Conservation (phyloP, 2,113 vertebrate species). For the Onychostoma macrolepis region DNA sequence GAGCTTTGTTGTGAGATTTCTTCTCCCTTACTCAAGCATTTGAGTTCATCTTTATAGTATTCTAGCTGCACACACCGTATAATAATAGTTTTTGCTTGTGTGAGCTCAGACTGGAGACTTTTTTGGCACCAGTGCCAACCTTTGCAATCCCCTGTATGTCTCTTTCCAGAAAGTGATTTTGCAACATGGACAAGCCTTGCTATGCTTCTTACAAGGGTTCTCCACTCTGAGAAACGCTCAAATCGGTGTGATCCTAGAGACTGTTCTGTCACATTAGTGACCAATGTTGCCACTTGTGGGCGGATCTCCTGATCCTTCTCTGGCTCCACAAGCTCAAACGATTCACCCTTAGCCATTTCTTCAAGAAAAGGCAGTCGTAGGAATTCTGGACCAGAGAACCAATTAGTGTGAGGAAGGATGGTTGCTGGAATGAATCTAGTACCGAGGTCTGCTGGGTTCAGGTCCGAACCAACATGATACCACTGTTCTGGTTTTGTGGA, state of each 20-base stretch:
- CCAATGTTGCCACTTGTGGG: not conserved
- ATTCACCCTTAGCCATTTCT: not conserved
- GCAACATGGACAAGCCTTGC: not conserved
- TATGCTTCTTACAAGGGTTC: not conserved
- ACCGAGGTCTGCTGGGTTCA: no score
- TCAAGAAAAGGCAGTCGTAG: no score
- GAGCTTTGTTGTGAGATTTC: no score
- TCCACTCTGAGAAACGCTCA: slow-evolving; percentile 14
- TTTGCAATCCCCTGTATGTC: not conserved
- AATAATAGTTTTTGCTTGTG: not conserved
- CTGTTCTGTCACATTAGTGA: not conserved
- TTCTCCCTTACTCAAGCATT: no score
- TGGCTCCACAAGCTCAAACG: not conserved
- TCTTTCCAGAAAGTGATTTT: not conserved
- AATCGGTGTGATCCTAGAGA: not conserved
- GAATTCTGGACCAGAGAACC: no score
- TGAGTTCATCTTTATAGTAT: not conserved
- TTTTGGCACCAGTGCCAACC: not conserved
- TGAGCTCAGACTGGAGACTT: not conserved
- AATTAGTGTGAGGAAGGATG: no score
- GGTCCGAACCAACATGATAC: no score
- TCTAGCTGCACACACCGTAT: not conserved
- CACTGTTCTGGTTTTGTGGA: no score
- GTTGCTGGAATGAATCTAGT: no score
- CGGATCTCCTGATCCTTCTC: not conserved